These are phyloP conservation scores for Rynchops niger DNA, from an alignment of 2,113 vertebrate genomes.

Conservation along the genomic window DNA sequence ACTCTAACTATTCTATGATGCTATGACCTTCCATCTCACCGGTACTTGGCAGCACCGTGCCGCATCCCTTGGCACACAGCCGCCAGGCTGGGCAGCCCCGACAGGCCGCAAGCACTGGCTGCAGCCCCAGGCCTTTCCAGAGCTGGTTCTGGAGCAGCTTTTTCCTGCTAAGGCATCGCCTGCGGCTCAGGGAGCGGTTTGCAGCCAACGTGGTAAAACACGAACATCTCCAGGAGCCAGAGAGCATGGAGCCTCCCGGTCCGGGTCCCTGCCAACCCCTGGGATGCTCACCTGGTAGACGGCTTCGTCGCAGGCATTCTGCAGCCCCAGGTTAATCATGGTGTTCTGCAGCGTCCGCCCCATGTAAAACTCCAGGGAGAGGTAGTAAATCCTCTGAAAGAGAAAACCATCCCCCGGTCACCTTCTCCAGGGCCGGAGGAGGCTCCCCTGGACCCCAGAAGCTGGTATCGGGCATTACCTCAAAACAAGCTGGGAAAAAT, in stretches of 20 bases:
- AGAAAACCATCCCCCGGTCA: neutral
- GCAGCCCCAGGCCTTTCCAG: neutral
- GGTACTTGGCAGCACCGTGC: neutral
- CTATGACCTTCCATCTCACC: too few relatives aligned
- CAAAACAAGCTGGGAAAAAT: neutral
- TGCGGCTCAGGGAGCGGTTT: accelerated
- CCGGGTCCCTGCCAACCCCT: accelerated
- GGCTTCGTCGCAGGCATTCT: conserved; percentile 94
- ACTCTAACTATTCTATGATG: neutral
- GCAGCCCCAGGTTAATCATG: conserved; percentile 96
- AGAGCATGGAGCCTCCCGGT: accelerated
- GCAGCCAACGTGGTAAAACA: neutral
- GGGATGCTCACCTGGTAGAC: conserved; percentile 87
- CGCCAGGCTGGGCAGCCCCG: neutral
- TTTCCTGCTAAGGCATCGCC: neutral
- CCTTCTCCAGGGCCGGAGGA: neutral
- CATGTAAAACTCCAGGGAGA: conserved; percentile 98
- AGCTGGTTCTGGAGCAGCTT: neutral
- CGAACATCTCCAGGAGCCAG: accelerated
- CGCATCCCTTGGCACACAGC: neutral
- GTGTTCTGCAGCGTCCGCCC: conserved; percentile 93
- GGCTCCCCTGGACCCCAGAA: neutral
- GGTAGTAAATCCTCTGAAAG: conserved; percentile 91
- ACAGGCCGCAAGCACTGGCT: accelerated
- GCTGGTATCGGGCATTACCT: accelerated